Conservation (phyloP, 1,140 invertebrate genomes). For the Ostrea edulis region DNA sequence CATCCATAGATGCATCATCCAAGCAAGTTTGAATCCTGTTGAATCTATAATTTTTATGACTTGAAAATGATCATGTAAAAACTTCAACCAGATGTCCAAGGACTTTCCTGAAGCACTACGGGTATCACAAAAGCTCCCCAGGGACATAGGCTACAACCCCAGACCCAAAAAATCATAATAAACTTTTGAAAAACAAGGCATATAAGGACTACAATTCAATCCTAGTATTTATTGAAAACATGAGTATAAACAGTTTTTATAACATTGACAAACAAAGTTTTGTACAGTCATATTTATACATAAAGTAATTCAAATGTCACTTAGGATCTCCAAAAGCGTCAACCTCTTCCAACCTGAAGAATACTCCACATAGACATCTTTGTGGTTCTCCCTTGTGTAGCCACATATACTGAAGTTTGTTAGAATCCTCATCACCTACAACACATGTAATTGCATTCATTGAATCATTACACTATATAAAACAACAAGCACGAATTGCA, state of each 20-base stretch:
- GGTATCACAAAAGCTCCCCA: neutral
- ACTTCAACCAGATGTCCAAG: neutral
- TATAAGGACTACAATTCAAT: neutral
- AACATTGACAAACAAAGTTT: neutral
- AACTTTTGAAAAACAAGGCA: neutral
- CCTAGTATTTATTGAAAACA: neutral
- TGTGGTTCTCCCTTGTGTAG: constrained; percentile 91
- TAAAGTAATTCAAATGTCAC: neutral
- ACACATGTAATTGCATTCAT: constrained; percentile 12
- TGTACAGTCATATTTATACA: neutral
- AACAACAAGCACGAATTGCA: too few relatives aligned
- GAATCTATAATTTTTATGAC: too few relatives aligned
- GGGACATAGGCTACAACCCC: neutral
- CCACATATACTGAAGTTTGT: constrained; percentile 95
- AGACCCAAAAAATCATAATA: neutral
- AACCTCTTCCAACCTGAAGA: constrained; percentile 93
- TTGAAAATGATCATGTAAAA: too few relatives aligned
- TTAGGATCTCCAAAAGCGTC: constrained; percentile 43
- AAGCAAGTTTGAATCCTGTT: too few relatives aligned
- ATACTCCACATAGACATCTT: constrained; percentile 96
- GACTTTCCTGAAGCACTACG: neutral
- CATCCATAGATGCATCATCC: too few relatives aligned
- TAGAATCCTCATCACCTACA: constrained; percentile 91
- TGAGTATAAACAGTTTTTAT: neutral
- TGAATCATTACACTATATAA: too few relatives aligned